phyloP scores from a whole-genome alignment of 2,888 invertebrate species.

The Endotricha flammealis region DNA sequence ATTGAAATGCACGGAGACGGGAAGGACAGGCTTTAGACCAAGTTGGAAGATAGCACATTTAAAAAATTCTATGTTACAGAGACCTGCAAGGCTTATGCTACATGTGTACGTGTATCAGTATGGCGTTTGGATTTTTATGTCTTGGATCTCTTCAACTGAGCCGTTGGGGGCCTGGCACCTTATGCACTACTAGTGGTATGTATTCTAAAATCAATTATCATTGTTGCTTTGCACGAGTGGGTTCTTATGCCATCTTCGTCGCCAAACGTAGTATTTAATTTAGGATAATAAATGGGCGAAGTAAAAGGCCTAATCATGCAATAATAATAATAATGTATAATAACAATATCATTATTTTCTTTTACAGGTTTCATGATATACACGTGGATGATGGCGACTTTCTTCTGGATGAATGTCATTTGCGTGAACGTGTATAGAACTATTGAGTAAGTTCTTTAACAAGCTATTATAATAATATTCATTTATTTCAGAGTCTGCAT shows the following conservation, averaged over 20 bases:
- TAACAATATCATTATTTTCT: constrained; percentile 4
- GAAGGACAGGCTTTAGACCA: too few species aligned
- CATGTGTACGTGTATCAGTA: constrained; percentile 78
- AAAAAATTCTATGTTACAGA: constrained; percentile 36
- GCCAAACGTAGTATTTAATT: too few species aligned
- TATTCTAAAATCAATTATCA: constrained; percentile 5
- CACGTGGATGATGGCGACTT: constrained; percentile 81
- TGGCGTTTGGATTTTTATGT: constrained; percentile 77
- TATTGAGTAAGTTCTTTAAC: constrained; percentile 78
- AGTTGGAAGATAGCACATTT: too few species aligned
- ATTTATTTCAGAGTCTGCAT: neutral
- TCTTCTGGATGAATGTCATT: constrained; percentile 84
- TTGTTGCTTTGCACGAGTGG: too few species aligned
- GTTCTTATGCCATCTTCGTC: too few species aligned
- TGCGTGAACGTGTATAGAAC: constrained; percentile 82
- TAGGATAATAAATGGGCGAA: too few species aligned
- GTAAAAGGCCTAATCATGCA: too few species aligned
- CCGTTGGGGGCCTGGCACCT: constrained; percentile 40
- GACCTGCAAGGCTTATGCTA: constrained; percentile 82
- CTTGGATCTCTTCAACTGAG: constrained; percentile 78
- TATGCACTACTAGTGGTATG: constrained; percentile 77
- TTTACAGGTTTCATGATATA: constrained; percentile 76
- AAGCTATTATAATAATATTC: neutral
- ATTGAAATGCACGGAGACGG: too few species aligned
- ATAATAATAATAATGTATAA: too few species aligned